phyloP scores from a whole-genome alignment of 2,888 invertebrate species.

The Cantharis lateralis region DNA sequence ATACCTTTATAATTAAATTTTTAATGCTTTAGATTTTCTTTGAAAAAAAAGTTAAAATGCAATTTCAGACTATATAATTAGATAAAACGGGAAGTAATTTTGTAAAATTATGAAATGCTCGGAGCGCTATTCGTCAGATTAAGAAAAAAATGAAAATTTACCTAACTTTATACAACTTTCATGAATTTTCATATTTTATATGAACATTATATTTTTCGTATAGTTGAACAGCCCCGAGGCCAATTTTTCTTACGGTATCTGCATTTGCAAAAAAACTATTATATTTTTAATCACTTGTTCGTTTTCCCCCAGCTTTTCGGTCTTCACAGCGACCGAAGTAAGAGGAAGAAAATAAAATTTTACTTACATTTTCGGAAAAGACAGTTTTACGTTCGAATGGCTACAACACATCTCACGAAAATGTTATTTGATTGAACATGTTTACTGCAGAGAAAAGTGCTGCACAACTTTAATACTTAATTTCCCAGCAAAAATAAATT shows the following conservation, averaged over 20 bases:
- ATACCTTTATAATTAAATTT: background rate
- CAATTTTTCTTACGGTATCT: background rate
- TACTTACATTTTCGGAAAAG: background rate
- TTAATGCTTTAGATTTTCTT: background rate
- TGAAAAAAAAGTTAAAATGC: conserved; percentile 1
- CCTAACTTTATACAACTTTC: conserved; percentile 22
- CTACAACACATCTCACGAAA: background rate
- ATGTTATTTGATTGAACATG: background rate
- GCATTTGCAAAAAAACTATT: background rate
- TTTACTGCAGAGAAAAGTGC: background rate
- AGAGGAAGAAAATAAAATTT: background rate
- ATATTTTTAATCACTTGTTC: background rate
- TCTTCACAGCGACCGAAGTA: background rate
- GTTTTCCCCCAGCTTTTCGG: background rate
- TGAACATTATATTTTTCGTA: conserved; percentile 13
- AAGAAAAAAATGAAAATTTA: conserved; percentile 13
- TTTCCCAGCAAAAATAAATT: background rate
- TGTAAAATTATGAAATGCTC: conserved; percentile 13
- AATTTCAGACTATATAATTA: conserved; percentile 7
- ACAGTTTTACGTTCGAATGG: background rate
- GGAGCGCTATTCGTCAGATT: conserved; percentile 14
- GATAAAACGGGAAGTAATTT: background rate
- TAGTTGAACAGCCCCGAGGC: conserved; percentile 5
- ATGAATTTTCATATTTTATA: conserved; percentile 21
- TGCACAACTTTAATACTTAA: background rate